Percentiles rank a stretch among this genome's conserved stretches.
Conservation (phyloP, 2,888 invertebrate genomes). For the Lumbricus terrestris region DNA sequence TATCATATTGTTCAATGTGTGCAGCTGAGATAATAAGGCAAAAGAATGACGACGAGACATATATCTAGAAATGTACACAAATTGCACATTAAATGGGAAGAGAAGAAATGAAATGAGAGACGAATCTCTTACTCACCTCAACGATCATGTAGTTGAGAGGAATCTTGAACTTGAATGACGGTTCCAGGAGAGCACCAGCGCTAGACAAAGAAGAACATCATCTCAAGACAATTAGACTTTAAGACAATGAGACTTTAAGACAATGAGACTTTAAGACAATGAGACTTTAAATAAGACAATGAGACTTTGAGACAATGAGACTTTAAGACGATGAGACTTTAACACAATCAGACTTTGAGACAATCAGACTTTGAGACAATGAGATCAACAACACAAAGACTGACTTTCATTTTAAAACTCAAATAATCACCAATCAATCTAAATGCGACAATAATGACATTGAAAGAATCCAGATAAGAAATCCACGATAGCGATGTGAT, state of each 20-base stretch:
- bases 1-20: neutral
- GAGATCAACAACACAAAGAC: neutral
- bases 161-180: conserved; percentile 78
- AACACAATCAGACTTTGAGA: too few species aligned
- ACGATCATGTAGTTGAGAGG: conserved; percentile 97
- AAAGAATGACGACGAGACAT: neutral
- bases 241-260: too few species aligned
- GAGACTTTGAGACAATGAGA: neutral
- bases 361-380: neutral
- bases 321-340: neutral
- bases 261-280: neutral
- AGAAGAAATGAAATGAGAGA: too few species aligned
- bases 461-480: too few species aligned
- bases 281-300: neutral
- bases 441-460: too few species aligned
- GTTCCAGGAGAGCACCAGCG: conserved; percentile 85
- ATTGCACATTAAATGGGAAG: too few species aligned
- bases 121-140: conserved; percentile 64
- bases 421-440: neutral
- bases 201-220: conserved; percentile 55
- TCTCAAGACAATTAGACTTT: neutral
- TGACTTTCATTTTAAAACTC: neutral
- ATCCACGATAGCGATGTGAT: neutral
- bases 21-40: neutral
- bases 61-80: too few species aligned